Conservation (phyloP, 1,140 invertebrate species). For the Pseudomyrmex dendroicus region DNA sequence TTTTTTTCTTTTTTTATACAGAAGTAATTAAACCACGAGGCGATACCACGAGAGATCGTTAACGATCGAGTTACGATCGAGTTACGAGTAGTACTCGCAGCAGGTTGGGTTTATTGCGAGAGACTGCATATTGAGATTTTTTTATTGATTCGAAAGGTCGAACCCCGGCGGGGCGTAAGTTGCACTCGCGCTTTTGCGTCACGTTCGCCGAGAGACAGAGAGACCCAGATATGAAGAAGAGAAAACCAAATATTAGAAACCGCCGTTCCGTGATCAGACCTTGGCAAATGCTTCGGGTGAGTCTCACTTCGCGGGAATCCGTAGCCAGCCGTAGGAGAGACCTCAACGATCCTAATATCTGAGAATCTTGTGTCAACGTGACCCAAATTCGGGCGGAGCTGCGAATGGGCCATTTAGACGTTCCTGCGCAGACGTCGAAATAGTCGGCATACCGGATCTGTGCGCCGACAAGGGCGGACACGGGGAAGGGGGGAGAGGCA, state of each 20-base stretch:
- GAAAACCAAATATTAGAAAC: neutral
- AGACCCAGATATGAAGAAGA: neutral
- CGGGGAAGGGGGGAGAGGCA: neutral
- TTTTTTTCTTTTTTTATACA: too few relatives aligned
- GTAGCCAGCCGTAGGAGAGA: neutral
- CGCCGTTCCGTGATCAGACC: neutral
- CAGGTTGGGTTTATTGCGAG: neutral
- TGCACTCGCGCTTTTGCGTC: conserved; percentile 4
- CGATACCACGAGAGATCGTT: neutral
- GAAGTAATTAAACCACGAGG: conserved; percentile 5
- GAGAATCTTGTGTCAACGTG: conserved; percentile 50
- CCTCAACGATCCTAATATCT: conserved; percentile 46
- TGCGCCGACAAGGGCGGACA: neutral
- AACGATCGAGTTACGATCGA: neutral
- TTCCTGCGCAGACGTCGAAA: conserved; percentile 40
- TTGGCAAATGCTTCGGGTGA: neutral
- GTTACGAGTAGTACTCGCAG: neutral
- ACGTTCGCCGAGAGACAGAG: neutral
- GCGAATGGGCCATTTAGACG: conserved; percentile 29
- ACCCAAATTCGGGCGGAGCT: conserved; percentile 44
- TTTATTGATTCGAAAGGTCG: neutral
- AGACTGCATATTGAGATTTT: neutral
- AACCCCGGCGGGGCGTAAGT: too few relatives aligned
- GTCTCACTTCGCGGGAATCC: neutral
- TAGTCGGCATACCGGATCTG: conserved; percentile 47